phyloP scores from a whole-genome alignment of 2,113 vertebrate species.

The Loxodonta africana region DNA sequence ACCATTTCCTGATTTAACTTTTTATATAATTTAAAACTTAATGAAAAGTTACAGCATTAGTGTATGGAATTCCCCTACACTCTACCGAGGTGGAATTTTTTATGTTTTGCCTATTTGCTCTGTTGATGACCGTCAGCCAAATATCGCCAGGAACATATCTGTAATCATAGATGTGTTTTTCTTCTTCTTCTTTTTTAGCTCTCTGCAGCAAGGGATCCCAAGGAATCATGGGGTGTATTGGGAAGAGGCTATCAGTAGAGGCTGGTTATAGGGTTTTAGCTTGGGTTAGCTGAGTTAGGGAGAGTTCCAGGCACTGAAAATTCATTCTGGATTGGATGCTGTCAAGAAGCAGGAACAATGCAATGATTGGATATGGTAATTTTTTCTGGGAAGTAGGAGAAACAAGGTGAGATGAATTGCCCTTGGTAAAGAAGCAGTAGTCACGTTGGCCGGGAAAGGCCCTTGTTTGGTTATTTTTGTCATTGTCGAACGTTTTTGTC shows the following conservation, averaged over 20 bases:
- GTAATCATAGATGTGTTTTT: background rate
- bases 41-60: background rate
- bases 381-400: background rate
- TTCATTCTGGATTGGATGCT: background rate
- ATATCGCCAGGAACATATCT: background rate
- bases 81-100: background rate
- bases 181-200: background rate
- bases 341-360: background rate
- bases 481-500: background rate
- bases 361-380: background rate
- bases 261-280: background rate
- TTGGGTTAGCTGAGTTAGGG: background rate
- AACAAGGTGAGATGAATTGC: background rate
- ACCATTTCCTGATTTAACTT: background rate
- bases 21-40: constrained; percentile 6
- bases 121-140: background rate
- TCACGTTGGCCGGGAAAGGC: background rate
- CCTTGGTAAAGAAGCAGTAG: background rate
- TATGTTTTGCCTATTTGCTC: background rate
- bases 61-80: background rate
- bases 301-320: background rate
- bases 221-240: background rate
- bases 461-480: background rate
- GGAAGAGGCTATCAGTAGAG: background rate
- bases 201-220: background rate